phyloP scores from a whole-genome alignment of 2,888 invertebrate genomes.

The Pristionchus japonicus region DNA sequence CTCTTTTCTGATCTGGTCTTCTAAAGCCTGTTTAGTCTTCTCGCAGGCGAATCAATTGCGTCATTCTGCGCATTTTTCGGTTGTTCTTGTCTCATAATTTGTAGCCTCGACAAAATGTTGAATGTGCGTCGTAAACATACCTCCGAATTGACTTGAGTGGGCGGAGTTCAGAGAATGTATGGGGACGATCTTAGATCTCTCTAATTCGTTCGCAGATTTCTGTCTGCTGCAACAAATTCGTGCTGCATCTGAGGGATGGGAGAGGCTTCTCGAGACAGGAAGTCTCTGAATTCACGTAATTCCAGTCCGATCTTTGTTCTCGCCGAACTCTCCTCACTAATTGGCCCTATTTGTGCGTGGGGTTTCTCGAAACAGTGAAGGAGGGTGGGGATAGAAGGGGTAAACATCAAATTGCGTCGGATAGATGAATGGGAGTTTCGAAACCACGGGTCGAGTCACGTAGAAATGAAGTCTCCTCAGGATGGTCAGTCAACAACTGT shows the following conservation, averaged over 20 bases:
- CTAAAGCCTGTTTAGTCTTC: background rate
- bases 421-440: background rate
- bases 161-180: background rate
- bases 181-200: background rate
- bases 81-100: background rate
- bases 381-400: background rate
- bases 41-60: background rate
- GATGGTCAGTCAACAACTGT: background rate
- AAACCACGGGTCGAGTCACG: background rate
- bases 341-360: background rate
- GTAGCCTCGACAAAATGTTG: background rate
- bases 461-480: background rate
- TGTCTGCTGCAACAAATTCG: background rate
- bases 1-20: background rate
- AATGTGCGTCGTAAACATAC: background rate
- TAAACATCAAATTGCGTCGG: slow-evolving; percentile 2
- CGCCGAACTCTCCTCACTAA: background rate
- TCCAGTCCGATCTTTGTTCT: background rate
- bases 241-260: background rate
- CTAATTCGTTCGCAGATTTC: background rate
- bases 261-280: background rate
- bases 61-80: background rate
- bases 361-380: background rate
- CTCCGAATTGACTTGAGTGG: background rate
- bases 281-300: background rate